Evolutionary conservation across 2,888 invertebrate genomes (phyloP).

Genomic region (Gari tellinella): DNA sequence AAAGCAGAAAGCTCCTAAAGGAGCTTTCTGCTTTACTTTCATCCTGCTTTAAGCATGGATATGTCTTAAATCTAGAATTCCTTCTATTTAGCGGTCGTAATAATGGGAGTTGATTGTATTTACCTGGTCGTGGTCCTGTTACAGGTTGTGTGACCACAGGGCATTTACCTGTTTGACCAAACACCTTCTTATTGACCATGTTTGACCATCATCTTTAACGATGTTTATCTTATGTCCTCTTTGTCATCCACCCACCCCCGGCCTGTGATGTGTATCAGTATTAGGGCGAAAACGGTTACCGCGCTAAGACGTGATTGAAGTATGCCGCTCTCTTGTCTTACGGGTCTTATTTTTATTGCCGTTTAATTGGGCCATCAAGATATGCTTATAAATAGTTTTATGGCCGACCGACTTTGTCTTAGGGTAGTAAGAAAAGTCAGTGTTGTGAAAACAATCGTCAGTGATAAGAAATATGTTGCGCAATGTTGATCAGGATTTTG

Average conservation of each 20-base stretch:
- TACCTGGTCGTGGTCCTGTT: too few relatives aligned
- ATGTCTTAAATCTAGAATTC: too few relatives aligned
- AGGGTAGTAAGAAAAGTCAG: conserved; percentile 38
- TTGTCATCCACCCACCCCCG: conserved; percentile 21
- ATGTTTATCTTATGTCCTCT: conserved; percentile 10
- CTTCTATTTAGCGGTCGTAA: too few relatives aligned
- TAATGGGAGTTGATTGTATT: too few relatives aligned
- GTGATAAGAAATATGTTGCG: conserved; percentile 2
- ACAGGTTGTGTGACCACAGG: too few relatives aligned
- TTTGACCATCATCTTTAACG: not conserved
- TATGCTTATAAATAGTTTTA: conserved; percentile 5
- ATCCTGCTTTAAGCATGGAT: too few relatives aligned
- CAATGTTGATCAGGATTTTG: conserved; percentile 5
- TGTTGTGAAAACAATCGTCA: conserved; percentile 15
- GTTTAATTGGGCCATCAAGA: conserved; percentile 48
- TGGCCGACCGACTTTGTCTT: conserved; percentile 17
- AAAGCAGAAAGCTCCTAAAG: too few relatives aligned
- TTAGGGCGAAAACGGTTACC: conserved; percentile 42
- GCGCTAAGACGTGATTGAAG: conserved; percentile 32
- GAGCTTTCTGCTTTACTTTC: too few relatives aligned
- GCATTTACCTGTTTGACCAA: too few relatives aligned
- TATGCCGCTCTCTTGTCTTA: conserved; percentile 32
- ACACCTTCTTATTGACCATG: not conserved
- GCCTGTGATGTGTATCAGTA: conserved; percentile 42
- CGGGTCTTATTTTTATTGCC: conserved; percentile 42